Evolutionary conservation across 2,113 vertebrate species (phyloP).

Genomic region (Pipa parva): DNA sequence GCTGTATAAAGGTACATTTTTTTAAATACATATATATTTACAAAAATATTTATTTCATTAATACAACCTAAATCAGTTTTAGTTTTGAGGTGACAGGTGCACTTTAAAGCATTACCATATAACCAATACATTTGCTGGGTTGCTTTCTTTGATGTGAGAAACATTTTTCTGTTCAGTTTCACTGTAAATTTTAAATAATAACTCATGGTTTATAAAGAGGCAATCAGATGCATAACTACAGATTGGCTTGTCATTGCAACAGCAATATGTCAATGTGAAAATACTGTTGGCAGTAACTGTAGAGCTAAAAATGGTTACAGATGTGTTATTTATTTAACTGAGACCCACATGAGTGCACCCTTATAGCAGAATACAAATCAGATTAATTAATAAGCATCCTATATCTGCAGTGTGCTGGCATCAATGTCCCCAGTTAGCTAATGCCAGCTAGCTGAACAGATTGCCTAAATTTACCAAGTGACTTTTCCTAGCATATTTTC

Average conservation of each 20-base stretch:
- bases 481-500: neutral
- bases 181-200: conserved; percentile 16
- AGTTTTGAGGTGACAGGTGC: no score
- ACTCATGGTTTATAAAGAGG: neutral
- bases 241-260: neutral
- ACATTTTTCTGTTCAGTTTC: neutral
- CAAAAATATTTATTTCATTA: no score
- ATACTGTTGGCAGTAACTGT: neutral
- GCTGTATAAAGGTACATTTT: no score
- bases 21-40: no score
- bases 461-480: neutral
- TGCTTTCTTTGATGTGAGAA: conserved; percentile 19
- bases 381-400: neutral
- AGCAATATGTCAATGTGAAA: neutral
- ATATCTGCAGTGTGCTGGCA: neutral
- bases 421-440: neutral
- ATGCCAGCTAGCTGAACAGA: neutral
- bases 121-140: conserved; percentile 12
- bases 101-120: no score
- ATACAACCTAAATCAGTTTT: no score
- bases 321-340: neutral
- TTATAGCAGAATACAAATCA: neutral
- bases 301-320: neutral
- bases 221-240: neutral
- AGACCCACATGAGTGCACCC: neutral